A percentile compares a stretch with the other conserved stretches of the same genome.
Evolutionary conservation across 2,888 invertebrate species (phyloP).

Genomic region (Hemicrepidius hirtus): DNA sequence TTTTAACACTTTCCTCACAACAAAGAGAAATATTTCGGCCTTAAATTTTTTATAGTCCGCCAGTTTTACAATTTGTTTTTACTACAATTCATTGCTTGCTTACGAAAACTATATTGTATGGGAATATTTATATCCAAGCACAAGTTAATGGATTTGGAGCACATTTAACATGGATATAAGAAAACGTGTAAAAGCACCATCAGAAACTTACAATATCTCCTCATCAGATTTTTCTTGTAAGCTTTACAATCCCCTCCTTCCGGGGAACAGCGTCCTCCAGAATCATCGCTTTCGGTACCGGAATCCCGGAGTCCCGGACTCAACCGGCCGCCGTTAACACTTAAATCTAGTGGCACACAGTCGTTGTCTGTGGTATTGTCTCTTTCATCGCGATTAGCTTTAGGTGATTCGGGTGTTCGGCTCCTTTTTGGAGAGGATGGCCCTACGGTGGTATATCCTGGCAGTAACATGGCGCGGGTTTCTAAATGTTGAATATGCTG

Average conservation of each 20-base stretch:
- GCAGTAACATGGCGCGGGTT: constrained; percentile 56
- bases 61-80: constrained; percentile 6
- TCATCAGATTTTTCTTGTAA: constrained; percentile 95
- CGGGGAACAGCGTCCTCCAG: constrained; percentile 81
- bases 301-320: constrained; percentile 75
- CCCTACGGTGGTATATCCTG: constrained; percentile 53
- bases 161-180: background rate
- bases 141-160: background rate
- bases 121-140: background rate
- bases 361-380: constrained; percentile 70
- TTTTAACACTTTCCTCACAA: constrained; percentile 8
- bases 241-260: constrained; percentile 77
- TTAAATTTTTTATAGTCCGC: too few species aligned
- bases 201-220: constrained; percentile 91
- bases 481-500: constrained; percentile 66
- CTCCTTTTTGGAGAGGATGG: constrained; percentile 56
- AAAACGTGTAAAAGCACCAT: background rate
- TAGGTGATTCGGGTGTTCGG: constrained; percentile 57
- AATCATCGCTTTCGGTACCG: constrained; percentile 88
- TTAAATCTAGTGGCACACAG: constrained; percentile 83
- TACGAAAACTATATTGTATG: background rate
- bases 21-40: constrained; percentile 1
- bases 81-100: too few species aligned
- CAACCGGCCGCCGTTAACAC: constrained; percentile 76
- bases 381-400: constrained; percentile 49